Percentiles rank a stretch among this genome's conserved stretches.
Conservation (phyloP, 2,113 vertebrate species). For the Genyomyrus donnyi region DNA sequence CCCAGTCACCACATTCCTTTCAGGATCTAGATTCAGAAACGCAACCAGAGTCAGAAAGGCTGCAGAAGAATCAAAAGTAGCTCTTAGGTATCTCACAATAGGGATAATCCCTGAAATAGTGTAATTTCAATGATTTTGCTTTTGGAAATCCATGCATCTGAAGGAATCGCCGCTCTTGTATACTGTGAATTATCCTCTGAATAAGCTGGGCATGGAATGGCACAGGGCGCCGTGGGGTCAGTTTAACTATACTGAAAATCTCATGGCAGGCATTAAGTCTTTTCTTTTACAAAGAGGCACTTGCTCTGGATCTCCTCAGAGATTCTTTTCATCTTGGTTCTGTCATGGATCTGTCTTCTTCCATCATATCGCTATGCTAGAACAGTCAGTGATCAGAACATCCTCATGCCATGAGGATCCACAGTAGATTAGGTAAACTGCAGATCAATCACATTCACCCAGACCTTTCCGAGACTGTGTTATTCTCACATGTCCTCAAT, state of each 20-base stretch:
- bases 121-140: slow-evolving; percentile 23
- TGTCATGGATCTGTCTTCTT: background rate
- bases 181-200: slow-evolving; percentile 22
- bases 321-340: background rate
- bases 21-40: background rate
- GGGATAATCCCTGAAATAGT: slow-evolving; percentile 24
- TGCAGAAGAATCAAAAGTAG: background rate
- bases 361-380: background rate
- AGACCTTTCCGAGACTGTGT: background rate
- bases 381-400: background rate
- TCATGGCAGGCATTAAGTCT: background rate
- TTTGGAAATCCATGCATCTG: background rate
- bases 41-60: background rate
- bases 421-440: background rate
- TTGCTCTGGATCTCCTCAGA: background rate
- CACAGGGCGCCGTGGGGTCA: slow-evolving; percentile 8
- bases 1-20: background rate
- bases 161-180: slow-evolving; percentile 19
- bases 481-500: background rate
- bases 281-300: background rate
- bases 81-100: background rate
- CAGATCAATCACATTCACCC: background rate
- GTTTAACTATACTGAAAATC: background rate
- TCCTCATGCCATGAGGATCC: background rate
- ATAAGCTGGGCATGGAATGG: slow-evolving; percentile 23